Percentiles rank a stretch among this genome's conserved stretches.
Evolutionary conservation across 2,888 invertebrate genomes (phyloP).

Genomic region (Chironomus riparius): DNA sequence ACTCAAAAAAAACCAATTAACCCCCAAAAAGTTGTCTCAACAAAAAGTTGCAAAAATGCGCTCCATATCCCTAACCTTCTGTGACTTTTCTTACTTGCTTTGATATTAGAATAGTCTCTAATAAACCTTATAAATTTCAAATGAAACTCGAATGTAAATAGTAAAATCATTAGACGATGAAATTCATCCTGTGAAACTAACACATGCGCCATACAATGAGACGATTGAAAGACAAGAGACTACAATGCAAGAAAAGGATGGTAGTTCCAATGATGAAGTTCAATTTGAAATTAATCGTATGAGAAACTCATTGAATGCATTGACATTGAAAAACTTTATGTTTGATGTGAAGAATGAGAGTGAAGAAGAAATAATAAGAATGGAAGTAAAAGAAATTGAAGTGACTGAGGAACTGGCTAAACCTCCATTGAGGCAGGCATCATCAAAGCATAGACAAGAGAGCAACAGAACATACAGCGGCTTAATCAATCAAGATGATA

Average conservation of each 20-base stretch:
- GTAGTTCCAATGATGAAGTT: constrained; percentile 7
- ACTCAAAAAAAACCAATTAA: too few relatives aligned
- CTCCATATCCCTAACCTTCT: too few relatives aligned
- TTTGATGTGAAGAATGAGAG: neutral
- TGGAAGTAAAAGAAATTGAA: neutral
- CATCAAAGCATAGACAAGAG: constrained; percentile 19
- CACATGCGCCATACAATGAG: too few relatives aligned
- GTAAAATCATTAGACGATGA: too few relatives aligned
- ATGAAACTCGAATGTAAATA: too few relatives aligned
- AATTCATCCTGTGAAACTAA: too few relatives aligned
- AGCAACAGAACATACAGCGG: neutral
- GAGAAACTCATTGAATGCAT: constrained; percentile 25
- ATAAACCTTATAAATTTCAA: too few relatives aligned
- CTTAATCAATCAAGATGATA: neutral
- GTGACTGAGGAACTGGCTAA: neutral
- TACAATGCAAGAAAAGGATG: constrained; percentile 14
- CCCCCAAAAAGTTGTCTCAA: too few relatives aligned
- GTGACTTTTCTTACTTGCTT: too few relatives aligned
- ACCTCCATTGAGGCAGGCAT: neutral
- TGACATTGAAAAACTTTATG: constrained; percentile 21
- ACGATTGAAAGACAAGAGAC: constrained; percentile 1
- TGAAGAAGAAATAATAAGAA: neutral
- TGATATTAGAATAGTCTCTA: too few relatives aligned
- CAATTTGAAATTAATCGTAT: constrained; percentile 15
- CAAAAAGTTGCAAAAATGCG: too few relatives aligned